These are phyloP conservation scores for Toxotes chatareus DNA, from an alignment of 2,113 vertebrate species.

Conservation along the genomic window DNA sequence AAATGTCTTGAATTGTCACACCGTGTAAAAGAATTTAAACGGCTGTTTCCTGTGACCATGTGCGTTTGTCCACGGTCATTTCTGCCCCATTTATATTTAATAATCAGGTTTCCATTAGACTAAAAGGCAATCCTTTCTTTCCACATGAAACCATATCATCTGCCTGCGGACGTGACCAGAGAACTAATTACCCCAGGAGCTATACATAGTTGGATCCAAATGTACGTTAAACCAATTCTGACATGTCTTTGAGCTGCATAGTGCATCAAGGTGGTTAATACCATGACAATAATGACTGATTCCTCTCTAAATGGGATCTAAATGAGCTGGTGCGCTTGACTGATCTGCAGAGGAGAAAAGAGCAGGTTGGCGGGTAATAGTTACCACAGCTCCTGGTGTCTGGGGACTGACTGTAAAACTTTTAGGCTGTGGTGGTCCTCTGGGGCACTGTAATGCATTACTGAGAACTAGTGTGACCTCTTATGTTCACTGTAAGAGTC, in stretches of 20 bases:
- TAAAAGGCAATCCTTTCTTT: conserved; percentile 44
- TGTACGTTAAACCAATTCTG: conserved; percentile 58
- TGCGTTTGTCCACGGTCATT: conserved; percentile 36
- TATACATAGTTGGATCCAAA: conserved; percentile 15
- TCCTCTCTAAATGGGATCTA: conserved; percentile 59
- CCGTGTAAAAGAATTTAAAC: conserved; percentile 32
- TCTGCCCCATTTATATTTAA: conserved; percentile 46
- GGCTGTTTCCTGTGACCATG: conserved; percentile 32
- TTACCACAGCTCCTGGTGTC: conserved; percentile 21
- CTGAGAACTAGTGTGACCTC: conserved; percentile 53
- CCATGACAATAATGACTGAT: conserved; percentile 59
- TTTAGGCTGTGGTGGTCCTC: conserved; percentile 26
- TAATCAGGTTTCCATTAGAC: conserved; percentile 55
- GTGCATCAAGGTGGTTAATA: conserved; percentile 64
- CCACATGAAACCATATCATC: conserved; percentile 42
- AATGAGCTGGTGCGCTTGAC: conserved; percentile 56
- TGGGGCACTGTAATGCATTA: conserved; percentile 36
- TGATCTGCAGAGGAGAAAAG: conserved; percentile 35
- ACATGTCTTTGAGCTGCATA: conserved; percentile 63
- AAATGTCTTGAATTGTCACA: not conserved
- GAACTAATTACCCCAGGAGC: conserved; percentile 36
- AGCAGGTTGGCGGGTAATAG: conserved; percentile 39
- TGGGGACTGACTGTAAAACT: conserved; percentile 42
- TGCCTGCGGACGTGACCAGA: conserved; percentile 39
- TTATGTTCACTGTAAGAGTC: conserved; percentile 31